Conservation (phyloP, 2,113 vertebrate species). For the Pipa parva region DNA sequence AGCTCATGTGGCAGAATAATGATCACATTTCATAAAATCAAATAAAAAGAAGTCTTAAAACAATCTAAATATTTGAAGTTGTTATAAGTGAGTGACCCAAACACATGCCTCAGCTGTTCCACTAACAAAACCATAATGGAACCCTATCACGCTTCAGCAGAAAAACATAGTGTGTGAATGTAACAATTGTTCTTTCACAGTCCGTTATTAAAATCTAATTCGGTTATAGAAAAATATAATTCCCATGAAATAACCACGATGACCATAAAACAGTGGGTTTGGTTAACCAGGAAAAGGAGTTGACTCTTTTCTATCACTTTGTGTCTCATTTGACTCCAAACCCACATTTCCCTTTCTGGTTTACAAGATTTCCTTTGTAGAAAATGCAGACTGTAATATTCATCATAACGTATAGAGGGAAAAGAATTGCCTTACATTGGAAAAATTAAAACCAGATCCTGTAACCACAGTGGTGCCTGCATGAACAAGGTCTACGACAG, state of each 20-base stretch:
- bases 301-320: slow-evolving; percentile 27
- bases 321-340: slow-evolving; percentile 14
- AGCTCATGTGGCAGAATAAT: not conserved
- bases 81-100: slow-evolving; percentile 7
- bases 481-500: too few relatives aligned
- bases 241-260: not conserved
- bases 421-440: not conserved
- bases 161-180: slow-evolving; percentile 16
- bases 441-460: not conserved
- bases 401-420: not conserved
- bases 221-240: slow-evolving; percentile 10
- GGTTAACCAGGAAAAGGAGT: slow-evolving; percentile 30
- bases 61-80: slow-evolving; percentile 4
- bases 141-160: slow-evolving; percentile 18
- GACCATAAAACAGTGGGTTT: slow-evolving; percentile 19
- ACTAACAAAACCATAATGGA: slow-evolving; percentile 18
- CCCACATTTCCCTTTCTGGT: slow-evolving; percentile 16
- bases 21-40: not conserved
- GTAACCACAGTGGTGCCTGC: too few relatives aligned
- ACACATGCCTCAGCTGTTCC: not conserved
- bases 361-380: slow-evolving; percentile 4
- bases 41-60: slow-evolving; percentile 4
- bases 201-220: slow-evolving; percentile 31
- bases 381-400: not conserved
- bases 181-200: slow-evolving; percentile 7